These are phyloP conservation scores for Folsomia candida DNA, from an alignment of 2,888 invertebrate genomes.

Conservation along the genomic window DNA sequence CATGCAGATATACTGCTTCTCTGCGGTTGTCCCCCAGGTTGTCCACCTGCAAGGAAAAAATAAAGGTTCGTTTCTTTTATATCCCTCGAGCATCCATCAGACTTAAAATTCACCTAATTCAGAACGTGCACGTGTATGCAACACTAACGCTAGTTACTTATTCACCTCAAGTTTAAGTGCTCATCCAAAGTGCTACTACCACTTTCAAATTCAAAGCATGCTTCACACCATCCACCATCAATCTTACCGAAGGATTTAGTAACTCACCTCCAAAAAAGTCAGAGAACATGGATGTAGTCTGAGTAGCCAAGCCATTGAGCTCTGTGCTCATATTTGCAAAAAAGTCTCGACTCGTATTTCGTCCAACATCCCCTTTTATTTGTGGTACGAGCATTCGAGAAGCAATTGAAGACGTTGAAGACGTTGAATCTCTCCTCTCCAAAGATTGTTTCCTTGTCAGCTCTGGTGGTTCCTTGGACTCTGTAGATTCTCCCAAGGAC, in stretches of 20 bases:
- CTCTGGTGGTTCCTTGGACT: conserved; percentile 40
- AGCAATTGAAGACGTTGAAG: conserved; percentile 50
- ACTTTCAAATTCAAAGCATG: conserved; percentile 4
- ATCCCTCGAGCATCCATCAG: no score
- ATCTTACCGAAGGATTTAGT: background rate
- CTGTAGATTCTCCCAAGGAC: conserved; percentile 58
- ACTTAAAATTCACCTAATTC: no score
- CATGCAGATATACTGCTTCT: conserved; percentile 52
- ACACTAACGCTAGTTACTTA: no score
- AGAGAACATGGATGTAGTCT: conserved; percentile 90
- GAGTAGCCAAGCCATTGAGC: conserved; percentile 86
- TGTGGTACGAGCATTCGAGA: conserved; percentile 47
- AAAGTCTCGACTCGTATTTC: conserved; percentile 64
- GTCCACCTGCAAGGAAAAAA: no score
- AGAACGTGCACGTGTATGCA: no score
- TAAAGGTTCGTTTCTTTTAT: no score
- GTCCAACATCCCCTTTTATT: conserved; percentile 44
- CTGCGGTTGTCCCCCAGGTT: conserved; percentile 22
- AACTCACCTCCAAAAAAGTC: conserved; percentile 76
- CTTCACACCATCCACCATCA: no score
- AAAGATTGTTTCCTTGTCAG: conserved; percentile 31
- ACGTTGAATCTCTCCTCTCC: conserved; percentile 52
- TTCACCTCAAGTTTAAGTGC: no score
- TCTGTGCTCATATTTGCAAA: conserved; percentile 89
- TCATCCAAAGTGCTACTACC: no score